phyloP scores from a whole-genome alignment of 2,888 invertebrate genomes.

The Agrotis ipsilon region DNA sequence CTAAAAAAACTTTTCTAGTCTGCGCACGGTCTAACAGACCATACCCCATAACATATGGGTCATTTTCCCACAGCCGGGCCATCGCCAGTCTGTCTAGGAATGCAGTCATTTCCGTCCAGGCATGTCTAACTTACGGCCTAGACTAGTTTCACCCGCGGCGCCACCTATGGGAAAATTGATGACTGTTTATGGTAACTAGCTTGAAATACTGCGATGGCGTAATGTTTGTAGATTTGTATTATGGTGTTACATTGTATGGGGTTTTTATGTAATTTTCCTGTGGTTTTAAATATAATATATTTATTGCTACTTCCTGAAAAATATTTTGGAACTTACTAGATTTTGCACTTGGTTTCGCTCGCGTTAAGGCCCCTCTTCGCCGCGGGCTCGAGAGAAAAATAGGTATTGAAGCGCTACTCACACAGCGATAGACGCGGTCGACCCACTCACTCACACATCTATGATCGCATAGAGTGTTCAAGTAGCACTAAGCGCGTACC shows the following conservation, averaged over 20 bases:
- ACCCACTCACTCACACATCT: too few relatives aligned
- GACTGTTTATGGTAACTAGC: slow-evolving; percentile 54
- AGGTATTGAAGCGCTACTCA: too few relatives aligned
- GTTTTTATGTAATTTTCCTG: not conserved
- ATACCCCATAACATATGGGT: slow-evolving; percentile 38
- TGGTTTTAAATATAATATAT: too few relatives aligned
- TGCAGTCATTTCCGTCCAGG: slow-evolving; percentile 61
- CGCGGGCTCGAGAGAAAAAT: too few relatives aligned
- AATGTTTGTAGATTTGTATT: slow-evolving; percentile 11
- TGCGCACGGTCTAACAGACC: not conserved
- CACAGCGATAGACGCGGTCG: too few relatives aligned
- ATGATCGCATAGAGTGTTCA: too few relatives aligned
- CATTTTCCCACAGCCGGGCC: slow-evolving; percentile 48
- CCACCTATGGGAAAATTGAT: slow-evolving; percentile 63
- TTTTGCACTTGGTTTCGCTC: too few relatives aligned
- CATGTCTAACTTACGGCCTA: slow-evolving; percentile 39
- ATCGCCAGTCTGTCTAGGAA: slow-evolving; percentile 51
- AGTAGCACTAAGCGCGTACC: too few relatives aligned
- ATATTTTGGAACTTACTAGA: too few relatives aligned
- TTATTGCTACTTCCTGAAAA: too few relatives aligned
- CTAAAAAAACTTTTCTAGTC: not conserved
- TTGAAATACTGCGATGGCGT: slow-evolving; percentile 15
- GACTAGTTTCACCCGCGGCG: slow-evolving; percentile 67
- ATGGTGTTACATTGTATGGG: not conserved
- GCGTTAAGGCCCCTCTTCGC: too few relatives aligned